Percentiles rank a stretch among this genome's conserved stretches.
phyloP scores from a whole-genome alignment of 2,113 vertebrate genomes.

The Daubentonia madagascariensis region DNA sequence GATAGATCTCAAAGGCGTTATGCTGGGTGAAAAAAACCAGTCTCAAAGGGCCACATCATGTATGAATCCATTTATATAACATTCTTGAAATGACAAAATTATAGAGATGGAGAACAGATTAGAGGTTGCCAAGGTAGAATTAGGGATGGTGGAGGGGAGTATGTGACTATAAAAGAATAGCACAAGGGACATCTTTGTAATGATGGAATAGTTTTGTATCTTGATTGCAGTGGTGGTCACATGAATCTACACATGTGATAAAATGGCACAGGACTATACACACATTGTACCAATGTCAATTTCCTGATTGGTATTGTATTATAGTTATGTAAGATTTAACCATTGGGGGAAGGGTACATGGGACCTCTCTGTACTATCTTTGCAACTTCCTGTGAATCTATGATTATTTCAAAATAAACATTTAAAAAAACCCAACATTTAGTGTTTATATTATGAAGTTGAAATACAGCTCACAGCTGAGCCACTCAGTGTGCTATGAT shows the following conservation, averaged over 20 bases:
- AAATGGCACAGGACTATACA: background rate
- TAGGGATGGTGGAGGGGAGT: background rate
- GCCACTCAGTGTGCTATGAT: background rate
- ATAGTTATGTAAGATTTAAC: background rate
- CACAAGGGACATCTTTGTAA: background rate
- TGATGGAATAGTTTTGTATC: background rate
- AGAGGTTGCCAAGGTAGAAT: background rate
- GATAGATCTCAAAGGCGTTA: background rate
- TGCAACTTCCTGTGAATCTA: background rate
- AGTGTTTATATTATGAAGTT: background rate
- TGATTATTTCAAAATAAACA: background rate
- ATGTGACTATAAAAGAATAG: background rate
- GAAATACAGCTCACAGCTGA: background rate
- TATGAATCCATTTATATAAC: background rate
- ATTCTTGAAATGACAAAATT: slow-evolving; percentile 4
- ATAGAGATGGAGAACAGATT: background rate
- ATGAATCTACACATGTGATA: background rate
- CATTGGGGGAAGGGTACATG: background rate
- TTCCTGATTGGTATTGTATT: background rate
- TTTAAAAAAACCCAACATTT: background rate
- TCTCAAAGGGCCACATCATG: background rate
- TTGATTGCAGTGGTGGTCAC: background rate
- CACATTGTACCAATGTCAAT: background rate
- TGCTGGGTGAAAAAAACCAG: background rate
- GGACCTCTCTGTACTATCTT: background rate